Evolutionary conservation across 2,888 invertebrate species (phyloP).

Genomic region (Pterobdella sp.): DNA sequence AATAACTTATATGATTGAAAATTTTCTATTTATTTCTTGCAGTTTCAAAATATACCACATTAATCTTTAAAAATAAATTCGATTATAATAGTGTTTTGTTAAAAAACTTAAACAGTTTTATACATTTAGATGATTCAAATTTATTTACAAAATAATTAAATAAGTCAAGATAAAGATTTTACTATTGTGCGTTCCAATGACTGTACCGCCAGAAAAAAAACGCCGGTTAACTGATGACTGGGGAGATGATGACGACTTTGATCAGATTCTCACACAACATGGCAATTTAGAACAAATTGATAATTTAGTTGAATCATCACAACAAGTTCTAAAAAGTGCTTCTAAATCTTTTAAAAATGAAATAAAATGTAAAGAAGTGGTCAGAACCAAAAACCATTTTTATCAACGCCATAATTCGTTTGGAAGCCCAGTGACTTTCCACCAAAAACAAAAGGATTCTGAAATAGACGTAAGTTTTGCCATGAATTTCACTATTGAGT

Average conservation of each 20-base stretch:
- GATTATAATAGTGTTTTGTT: too few species aligned
- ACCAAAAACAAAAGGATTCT: background rate
- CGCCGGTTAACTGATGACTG: background rate
- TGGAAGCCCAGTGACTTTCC: background rate
- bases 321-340: background rate
- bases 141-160: too few species aligned
- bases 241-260: conserved; percentile 9
- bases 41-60: too few species aligned
- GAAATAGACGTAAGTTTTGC: background rate
- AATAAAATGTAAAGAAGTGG: background rate
- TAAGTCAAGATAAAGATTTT: too few species aligned
- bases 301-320: background rate
- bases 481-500: background rate
- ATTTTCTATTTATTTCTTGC: too few species aligned
- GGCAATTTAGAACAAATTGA: conserved; percentile 2
- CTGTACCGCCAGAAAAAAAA: background rate
- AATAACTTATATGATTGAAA: too few species aligned
- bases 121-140: too few species aligned
- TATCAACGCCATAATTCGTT: conserved; percentile 4
- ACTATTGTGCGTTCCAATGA: too few species aligned
- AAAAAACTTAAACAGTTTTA: too few species aligned
- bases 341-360: background rate
- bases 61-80: too few species aligned
- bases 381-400: background rate
- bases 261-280: conserved; percentile 8